These are phyloP conservation scores for Haemorhous mexicanus DNA, from an alignment of 2,113 vertebrate species.

Conservation along the genomic window DNA sequence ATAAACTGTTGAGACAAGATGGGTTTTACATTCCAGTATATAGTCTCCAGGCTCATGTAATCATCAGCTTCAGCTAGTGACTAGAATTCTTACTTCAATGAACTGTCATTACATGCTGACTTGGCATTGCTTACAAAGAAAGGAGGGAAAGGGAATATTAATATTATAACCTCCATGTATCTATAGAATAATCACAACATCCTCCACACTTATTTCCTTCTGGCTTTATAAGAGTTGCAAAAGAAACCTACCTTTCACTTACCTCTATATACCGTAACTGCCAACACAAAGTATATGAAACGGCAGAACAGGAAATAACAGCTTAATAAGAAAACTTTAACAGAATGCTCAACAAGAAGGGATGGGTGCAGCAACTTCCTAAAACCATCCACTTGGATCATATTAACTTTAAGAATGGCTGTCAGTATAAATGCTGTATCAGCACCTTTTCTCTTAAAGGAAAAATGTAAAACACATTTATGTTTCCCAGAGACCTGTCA, in stretches of 20 bases:
- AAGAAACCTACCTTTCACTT: slow-evolving; percentile 3
- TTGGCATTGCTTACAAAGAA: neutral
- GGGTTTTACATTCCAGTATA: neutral
- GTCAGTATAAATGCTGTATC: neutral
- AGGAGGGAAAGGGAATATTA: neutral
- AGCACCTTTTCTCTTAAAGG: neutral
- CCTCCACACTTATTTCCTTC: neutral
- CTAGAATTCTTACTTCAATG: neutral
- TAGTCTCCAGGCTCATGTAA: neutral
- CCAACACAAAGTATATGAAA: neutral
- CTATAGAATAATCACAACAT: neutral
- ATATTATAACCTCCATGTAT: neutral
- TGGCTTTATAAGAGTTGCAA: neutral
- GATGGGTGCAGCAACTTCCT: neutral
- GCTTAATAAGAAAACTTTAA: neutral
- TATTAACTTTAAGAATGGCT: neutral
- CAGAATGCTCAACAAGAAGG: neutral
- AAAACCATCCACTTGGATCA: neutral
- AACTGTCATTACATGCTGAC: neutral
- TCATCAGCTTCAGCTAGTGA: neutral
- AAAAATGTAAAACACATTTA: neutral
- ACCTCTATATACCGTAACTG: neutral
- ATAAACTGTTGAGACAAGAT: neutral
- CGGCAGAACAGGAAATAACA: neutral
- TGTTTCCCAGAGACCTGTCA: neutral